Conservation (phyloP, 2,113 vertebrate genomes). For the Abramis brama region DNA sequence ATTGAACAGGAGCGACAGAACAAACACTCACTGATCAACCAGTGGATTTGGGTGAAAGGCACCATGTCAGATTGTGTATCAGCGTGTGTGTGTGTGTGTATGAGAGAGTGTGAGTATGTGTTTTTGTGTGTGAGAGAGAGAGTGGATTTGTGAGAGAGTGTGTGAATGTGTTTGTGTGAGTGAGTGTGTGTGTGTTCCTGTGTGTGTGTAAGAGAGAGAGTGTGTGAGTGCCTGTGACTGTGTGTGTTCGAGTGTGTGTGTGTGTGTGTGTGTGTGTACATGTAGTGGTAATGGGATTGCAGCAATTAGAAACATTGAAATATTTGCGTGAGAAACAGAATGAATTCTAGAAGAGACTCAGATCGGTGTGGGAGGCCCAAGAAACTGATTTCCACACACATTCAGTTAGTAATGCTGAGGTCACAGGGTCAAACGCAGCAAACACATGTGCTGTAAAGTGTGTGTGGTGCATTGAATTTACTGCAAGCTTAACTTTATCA, state of each 20-base stretch:
- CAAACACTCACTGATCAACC: neutral
- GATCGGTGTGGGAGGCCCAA: neutral
- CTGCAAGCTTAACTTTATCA: neutral
- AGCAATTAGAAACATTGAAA: neutral
- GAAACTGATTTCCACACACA: neutral
- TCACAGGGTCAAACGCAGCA: neutral
- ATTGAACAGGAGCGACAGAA: constrained; percentile 35
- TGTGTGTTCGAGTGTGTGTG: too few species aligned
- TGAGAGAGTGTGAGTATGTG: too few species aligned
- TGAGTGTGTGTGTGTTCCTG: neutral
- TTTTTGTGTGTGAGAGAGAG: too few species aligned
- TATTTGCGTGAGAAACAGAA: neutral
- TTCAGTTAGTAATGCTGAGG: neutral
- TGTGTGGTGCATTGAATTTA: neutral
- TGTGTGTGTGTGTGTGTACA: neutral
- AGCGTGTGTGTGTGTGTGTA: neutral
- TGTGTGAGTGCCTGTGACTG: too few species aligned
- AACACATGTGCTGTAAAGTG: neutral
- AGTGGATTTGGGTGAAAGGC: neutral
- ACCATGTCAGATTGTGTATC: neutral
- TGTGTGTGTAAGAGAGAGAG: neutral
- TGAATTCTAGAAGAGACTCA: neutral
- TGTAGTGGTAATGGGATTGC: neutral
- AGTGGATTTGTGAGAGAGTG: too few species aligned
- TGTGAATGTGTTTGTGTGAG: too few species aligned